Evolutionary conservation across 1,140 invertebrate species (phyloP).

Genomic region (Neuroterus valhalla): DNA sequence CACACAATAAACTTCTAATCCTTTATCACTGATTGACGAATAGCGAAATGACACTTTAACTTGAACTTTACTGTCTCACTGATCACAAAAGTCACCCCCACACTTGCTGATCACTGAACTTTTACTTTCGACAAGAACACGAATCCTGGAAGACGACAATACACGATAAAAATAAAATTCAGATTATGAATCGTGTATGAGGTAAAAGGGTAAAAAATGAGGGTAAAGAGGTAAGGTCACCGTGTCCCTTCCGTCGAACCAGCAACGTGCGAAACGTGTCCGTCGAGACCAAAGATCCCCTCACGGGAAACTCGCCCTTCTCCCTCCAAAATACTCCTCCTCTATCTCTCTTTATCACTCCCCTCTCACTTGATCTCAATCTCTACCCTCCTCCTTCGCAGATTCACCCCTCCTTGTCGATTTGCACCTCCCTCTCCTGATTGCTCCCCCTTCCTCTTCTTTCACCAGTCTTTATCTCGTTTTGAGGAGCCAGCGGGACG

Average conservation of each 20-base stretch:
- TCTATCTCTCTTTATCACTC: not conserved
- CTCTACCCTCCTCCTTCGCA: constrained; percentile 36
- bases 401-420: constrained; percentile 40
- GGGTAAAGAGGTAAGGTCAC: constrained; percentile 2
- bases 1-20: not conserved
- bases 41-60: not conserved
- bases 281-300: not conserved
- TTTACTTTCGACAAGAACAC: not conserved
- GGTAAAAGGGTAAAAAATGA: too few species aligned
- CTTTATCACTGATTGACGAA: not conserved
- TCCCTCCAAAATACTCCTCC: not conserved
- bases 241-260: not conserved
- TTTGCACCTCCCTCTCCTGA: constrained; percentile 33
- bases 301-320: constrained; percentile 8
- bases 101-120: constrained; percentile 6
- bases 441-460: constrained; percentile 36
- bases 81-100: not conserved
- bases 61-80: constrained; percentile 2
- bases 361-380: not conserved
- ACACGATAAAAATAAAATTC: not conserved
- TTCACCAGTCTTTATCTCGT: constrained; percentile 18
- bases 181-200: not conserved
- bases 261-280: constrained; percentile 3
- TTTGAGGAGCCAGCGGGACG: constrained; percentile 21
- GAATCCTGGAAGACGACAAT: not conserved